Base-by-base conservation (phyloP, 2,113 vertebrate species). In the Tupaia chinensis region DNA sequence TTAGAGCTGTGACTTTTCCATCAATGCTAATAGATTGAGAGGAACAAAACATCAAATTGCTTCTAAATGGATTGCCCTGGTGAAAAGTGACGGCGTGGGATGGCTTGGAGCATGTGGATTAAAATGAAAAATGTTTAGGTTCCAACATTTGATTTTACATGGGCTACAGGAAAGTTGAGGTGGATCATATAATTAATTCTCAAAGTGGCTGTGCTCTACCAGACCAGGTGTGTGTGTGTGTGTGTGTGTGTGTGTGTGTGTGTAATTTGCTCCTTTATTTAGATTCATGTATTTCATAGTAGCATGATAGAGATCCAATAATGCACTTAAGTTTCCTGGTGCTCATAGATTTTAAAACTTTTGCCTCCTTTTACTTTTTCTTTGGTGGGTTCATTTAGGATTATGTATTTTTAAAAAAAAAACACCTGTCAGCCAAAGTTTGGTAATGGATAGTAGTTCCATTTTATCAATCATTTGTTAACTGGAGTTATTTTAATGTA, bases 31-130 rank as follows among this genome's bases (percentile, higher is more conserved):
- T 95, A 97, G 97, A 95, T 97, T 98, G 98, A 96, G 96, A 98
- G 98, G 98, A 98, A 98, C 97, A 97, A 98, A 98, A 98, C 97
- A 97, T 97, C 98, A 98, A 98, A 98, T 98, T 97, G 63, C 70
- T 97, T 98, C 97, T 98, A 98, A 98, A 98, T 98, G 96, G 97
- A 98, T 98, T 97, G 98, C 91, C 98, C 96, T 94, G 89, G 96
- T 96, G 93, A 97, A 92, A 94, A 89, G 66, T 90, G 9, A 16
- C 9, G 79, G 87, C 78, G 20, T 63, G 94, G 74, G 80, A 87
- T 93, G 89, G 91, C 97, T 98, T 93, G 80, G 94, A 98, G 94
- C 97, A 94, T 98, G 98, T 80, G 88, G 86, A 79, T 96, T 97
- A 97, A 98, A 98, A 98, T 98, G 97, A 97, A 98, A 98, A 98